phyloP scores from a whole-genome alignment of 2,113 vertebrate genomes.

The Cyanoliseus patagonus region DNA sequence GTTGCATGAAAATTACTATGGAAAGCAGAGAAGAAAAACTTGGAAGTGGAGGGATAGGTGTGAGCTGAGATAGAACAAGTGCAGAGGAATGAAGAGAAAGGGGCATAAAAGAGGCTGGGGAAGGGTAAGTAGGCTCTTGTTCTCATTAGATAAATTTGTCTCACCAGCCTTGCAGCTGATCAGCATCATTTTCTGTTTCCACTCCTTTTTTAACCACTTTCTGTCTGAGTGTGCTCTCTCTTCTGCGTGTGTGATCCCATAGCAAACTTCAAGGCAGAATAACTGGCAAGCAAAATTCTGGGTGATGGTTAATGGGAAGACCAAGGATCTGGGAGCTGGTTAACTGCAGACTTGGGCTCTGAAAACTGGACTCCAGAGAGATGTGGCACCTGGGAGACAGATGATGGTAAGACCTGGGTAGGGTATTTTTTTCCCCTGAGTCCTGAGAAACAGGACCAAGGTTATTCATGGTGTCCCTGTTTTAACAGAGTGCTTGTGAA shows the following conservation, averaged over 20 bases:
- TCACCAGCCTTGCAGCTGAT: neutral
- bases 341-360: neutral
- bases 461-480: neutral
- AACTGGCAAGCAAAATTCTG: neutral
- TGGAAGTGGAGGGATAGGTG: neutral
- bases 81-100: neutral
- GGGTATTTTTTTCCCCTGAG: neutral
- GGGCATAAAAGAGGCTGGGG: neutral
- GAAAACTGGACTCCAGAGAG: neutral
- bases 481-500: neutral
- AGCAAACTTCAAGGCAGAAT: neutral
- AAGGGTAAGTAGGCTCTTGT: neutral
- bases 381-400: neutral
- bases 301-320: neutral
- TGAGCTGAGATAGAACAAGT: neutral
- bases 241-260: accelerated
- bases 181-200: neutral
- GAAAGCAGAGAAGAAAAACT: neutral
- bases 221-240: neutral
- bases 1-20: neutral
- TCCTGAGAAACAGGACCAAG: neutral
- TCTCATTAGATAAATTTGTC: neutral
- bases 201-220: neutral
- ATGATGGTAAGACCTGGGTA: neutral
- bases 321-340: neutral